Conservation (phyloP, 2,113 vertebrate species). For the Taxidea taxus region DNA sequence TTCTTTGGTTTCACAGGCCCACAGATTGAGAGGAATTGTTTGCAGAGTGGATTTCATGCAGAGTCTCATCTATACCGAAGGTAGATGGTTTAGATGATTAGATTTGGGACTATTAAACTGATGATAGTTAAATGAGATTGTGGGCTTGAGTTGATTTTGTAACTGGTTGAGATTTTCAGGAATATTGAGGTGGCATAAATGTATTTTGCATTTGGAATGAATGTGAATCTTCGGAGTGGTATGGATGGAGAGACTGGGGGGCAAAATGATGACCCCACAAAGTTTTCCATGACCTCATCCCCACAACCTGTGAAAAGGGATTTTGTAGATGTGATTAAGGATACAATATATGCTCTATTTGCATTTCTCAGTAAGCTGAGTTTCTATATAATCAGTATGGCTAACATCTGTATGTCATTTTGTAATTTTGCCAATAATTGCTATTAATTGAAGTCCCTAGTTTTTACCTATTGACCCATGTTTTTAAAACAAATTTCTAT, state of each 20-base stretch:
- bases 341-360: background rate
- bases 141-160: background rate
- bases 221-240: background rate
- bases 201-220: background rate
- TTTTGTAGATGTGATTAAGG: background rate
- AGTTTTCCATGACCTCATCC: background rate
- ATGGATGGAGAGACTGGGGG: background rate
- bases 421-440: background rate
- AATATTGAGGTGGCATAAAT: background rate
- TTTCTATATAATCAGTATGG: background rate
- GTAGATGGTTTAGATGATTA: background rate
- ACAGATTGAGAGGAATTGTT: background rate
- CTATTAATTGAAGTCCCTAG: background rate
- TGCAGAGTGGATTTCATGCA: background rate
- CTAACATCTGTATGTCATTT: background rate
- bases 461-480: background rate
- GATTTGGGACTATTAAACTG: background rate
- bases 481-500: background rate
- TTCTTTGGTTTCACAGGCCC: background rate
- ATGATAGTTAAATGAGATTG: background rate
- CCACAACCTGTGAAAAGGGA: background rate
- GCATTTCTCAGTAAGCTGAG: background rate
- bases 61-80: background rate
- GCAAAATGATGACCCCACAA: background rate
- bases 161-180: background rate